Base-by-base conservation (phyloP, 2,888 invertebrate genomes). In the Griposia aprilina region DNA sequence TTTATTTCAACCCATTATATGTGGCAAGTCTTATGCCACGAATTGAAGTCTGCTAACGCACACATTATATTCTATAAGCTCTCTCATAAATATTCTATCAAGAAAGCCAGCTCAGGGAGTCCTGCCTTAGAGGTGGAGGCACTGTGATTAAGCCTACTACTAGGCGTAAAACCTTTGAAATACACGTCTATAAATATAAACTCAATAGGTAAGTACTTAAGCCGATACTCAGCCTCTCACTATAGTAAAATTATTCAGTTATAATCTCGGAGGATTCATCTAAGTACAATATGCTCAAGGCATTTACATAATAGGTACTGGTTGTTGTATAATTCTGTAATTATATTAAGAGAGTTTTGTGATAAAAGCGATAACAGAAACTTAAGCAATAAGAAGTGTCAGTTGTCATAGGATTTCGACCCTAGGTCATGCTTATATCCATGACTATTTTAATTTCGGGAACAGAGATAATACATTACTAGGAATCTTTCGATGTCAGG, bases 261-360 rank as follows among this genome's bases (percentile, higher is more conserved):
- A 62, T 52, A 80, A 80, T 68, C 80, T 73, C 50, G 13, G 63
- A 73, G 65, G 69, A 81, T 69, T 66, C 69, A 69, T 59, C 59
- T 26, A 41, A 63, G 63, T 68, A 60, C 65, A 65, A 55, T 59
- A 66, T 52, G 45, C 59, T 66, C 20, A 65, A 48, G n/a, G 30
- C 23, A 80, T 66, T 80, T 59, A 59, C 65, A 62, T 81, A 74
- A 69, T 48, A n/a, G n/a, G n/a, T n/a, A 74, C 26, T 55, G 52
- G 55, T 65, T 69, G 66, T 65, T 66, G 68, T 74, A 41, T 73
- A 68, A 60, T 80, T 68, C 26, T 68, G 41, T 50, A 57, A 71
- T 71, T 36, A 65, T 50, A 41, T 59, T 30, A 63, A 48, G 48
- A 20, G 41, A 57, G 50, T 50, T 78, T 69, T 50, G 70, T 41